A percentile compares a stretch with the other conserved stretches of the same genome.
Evolutionary conservation across 2,113 vertebrate species (phyloP).

Genomic region (Catharus bicknelli): DNA sequence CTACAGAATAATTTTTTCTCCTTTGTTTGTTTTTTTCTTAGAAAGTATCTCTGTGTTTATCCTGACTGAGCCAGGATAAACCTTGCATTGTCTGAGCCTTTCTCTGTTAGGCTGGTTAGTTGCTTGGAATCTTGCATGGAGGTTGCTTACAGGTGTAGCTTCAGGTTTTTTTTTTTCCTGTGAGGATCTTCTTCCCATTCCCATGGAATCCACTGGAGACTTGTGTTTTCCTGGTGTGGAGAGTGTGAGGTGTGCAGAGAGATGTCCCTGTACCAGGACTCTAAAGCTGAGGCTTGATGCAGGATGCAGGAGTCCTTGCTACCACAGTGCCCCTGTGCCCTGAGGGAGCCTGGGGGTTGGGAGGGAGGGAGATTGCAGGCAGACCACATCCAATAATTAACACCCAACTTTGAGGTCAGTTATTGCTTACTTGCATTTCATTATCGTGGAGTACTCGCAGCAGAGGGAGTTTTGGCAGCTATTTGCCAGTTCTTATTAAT

Average conservation of each 20-base stretch:
- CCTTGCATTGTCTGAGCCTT: neutral
- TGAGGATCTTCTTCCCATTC: neutral
- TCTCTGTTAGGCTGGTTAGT: neutral
- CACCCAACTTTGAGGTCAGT: constrained; percentile 61
- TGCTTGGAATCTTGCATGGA: neutral
- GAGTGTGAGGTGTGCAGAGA: neutral
- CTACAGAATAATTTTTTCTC: neutral
- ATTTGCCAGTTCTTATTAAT: constrained; percentile 67
- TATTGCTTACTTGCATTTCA: constrained; percentile 68
- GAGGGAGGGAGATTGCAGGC: neutral
- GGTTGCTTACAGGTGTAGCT: neutral
- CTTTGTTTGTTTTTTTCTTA: neutral
- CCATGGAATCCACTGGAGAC: neutral
- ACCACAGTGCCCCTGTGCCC: neutral
- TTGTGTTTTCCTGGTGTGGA: neutral
- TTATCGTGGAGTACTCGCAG: constrained; percentile 51
- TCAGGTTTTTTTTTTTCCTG: neutral
- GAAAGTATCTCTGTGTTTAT: neutral
- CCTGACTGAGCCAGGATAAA: neutral
- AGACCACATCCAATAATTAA: constrained; percentile 55
- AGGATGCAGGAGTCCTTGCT: neutral
- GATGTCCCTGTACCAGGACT: fast-evolving
- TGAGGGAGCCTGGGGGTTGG: neutral
- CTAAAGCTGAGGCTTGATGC: neutral
- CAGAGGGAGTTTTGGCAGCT: constrained; percentile 62